Evolutionary conservation across 2,113 vertebrate species (phyloP).

Genomic region (Caranx ignobilis): DNA sequence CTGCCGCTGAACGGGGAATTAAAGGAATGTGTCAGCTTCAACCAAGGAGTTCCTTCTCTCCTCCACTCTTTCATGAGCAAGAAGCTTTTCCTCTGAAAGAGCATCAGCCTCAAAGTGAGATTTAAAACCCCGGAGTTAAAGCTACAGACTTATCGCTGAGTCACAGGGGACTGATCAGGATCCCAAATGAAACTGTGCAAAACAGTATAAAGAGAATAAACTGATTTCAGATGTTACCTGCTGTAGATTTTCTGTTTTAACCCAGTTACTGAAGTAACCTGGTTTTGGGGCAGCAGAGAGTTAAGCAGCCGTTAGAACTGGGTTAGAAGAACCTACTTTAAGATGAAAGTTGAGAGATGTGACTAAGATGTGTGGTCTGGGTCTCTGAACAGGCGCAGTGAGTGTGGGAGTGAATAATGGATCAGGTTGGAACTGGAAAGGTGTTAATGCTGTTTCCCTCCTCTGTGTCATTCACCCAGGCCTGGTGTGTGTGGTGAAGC

Average conservation of each 20-base stretch:
- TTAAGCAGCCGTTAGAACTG: not conserved
- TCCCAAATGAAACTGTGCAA: no score
- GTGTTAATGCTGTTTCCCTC: not conserved
- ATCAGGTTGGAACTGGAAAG: not conserved
- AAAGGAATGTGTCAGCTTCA: not conserved
- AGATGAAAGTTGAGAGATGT: not conserved
- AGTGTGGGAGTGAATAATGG: not conserved
- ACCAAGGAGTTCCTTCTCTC: not conserved
- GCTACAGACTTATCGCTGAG: not conserved
- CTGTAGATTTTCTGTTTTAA: not conserved
- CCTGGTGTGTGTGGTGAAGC: slow-evolving; percentile 97
- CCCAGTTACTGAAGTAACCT: slow-evolving; percentile 21
- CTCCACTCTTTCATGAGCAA: no score
- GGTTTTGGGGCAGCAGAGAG: slow-evolving; percentile 13
- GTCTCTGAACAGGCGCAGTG: slow-evolving; percentile 14
- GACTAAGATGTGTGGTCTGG: not conserved
- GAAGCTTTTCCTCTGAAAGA: no score
- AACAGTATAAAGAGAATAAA: no score
- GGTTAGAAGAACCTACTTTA: slow-evolving; percentile 34
- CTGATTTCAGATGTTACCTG: not conserved
- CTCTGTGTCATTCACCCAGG: slow-evolving; percentile 73
- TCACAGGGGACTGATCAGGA: not conserved
- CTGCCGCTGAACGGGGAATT: not conserved
- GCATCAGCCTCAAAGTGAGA: not conserved
- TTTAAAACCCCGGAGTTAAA: not conserved